Conservation (phyloP, 1,140 invertebrate genomes). For the Helicorthomorpha holstii region DNA sequence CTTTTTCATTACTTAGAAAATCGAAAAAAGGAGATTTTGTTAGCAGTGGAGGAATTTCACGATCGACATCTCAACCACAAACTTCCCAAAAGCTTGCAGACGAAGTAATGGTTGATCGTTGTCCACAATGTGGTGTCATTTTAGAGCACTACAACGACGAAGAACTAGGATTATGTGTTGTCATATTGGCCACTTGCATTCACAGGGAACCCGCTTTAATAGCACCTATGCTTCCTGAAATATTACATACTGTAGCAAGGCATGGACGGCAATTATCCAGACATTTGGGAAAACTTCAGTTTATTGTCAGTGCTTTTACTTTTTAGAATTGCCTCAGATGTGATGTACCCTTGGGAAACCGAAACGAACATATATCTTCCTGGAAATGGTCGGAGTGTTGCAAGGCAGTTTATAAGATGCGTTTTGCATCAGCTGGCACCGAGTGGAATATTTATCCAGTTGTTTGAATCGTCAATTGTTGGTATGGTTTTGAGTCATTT, state of each 20-base stretch:
- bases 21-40: background rate
- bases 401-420: slow-evolving; percentile 90
- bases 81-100: background rate
- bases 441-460: slow-evolving; percentile 88
- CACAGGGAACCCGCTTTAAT: slow-evolving; percentile 85
- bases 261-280: slow-evolving; percentile 22
- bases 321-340: slow-evolving; percentile 19
- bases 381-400: slow-evolving; percentile 76
- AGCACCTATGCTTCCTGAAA: slow-evolving; percentile 78
- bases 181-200: slow-evolving; percentile 85
- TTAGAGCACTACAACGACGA: slow-evolving; percentile 94
- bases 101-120: slow-evolving; percentile 22
- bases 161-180: slow-evolving; percentile 84
- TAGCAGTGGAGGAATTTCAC: background rate
- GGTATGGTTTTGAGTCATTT: slow-evolving; percentile 30
- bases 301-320: background rate
- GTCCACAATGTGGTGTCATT: slow-evolving; percentile 59
- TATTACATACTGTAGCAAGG: slow-evolving; percentile 72
- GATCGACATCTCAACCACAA: slow-evolving; percentile 5
- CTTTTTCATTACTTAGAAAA: background rate
- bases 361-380: slow-evolving; percentile 73
- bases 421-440: slow-evolving; percentile 89
- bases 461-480: slow-evolving; percentile 76
- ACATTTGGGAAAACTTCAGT: background rate
- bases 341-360: slow-evolving; percentile 62